A percentile compares a stretch with the other conserved stretches of the same genome.
Evolutionary conservation across 2,797 vertebrate species (phyloP).

Genomic region (Pantherophis vulpinus): DNA sequence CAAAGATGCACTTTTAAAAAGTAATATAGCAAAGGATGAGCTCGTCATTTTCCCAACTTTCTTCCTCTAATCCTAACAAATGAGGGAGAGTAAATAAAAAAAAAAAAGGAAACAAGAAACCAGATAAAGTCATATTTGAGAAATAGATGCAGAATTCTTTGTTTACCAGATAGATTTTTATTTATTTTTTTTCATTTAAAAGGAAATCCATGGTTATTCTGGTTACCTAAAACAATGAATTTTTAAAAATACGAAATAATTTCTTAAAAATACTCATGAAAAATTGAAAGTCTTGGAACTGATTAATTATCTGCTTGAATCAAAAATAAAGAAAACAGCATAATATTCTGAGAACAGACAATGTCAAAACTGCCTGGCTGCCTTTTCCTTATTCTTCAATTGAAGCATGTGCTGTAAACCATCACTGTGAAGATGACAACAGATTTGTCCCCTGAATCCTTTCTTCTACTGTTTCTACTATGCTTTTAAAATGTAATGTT

Average conservation of each 20-base stretch:
- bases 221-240: constrained; percentile 56
- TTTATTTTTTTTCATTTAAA: not conserved
- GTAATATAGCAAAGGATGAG: constrained; percentile 11
- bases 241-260: constrained; percentile 35
- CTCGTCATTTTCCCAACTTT: not conserved
- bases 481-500: not conserved
- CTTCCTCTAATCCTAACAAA: not conserved
- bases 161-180: not conserved
- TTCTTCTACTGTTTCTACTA: not conserved
- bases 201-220: constrained; percentile 63
- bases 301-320: not conserved
- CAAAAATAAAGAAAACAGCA: not conserved
- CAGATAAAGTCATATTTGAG: not conserved
- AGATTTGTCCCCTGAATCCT: not conserved
- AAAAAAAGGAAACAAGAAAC: not conserved
- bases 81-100: not conserved
- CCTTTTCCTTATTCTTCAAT: constrained; percentile 22
- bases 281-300: not conserved
- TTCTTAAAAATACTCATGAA: constrained; percentile 1
- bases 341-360: not conserved
- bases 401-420: not conserved
- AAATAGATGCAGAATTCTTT: constrained; percentile 39
- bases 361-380: not conserved
- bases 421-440: not conserved
- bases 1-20: not conserved